A percentile compares a stretch with the other conserved stretches of the same genome.
Evolutionary conservation across 1,140 invertebrate genomes (phyloP).

Genomic region (Sycobia sp.): DNA sequence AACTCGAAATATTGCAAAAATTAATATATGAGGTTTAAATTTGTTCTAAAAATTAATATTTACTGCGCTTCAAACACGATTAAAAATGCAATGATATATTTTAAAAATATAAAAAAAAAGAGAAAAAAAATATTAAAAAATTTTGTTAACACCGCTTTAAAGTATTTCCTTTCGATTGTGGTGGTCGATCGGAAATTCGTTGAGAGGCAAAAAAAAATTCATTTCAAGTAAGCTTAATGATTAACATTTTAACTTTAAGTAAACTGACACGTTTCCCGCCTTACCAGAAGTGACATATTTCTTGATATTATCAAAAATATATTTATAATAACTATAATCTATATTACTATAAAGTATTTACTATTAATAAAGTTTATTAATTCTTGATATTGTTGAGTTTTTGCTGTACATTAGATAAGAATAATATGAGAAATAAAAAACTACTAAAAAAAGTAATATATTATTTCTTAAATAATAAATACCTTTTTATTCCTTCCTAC

Average conservation of each 20-base stretch:
- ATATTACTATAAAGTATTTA: slow-evolving; percentile 39
- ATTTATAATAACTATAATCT: slow-evolving; percentile 2
- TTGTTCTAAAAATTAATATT: too few relatives aligned
- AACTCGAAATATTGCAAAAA: too few relatives aligned
- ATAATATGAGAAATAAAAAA: slow-evolving; percentile 39
- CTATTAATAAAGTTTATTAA: slow-evolving; percentile 43
- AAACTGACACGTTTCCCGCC: slow-evolving; percentile 54
- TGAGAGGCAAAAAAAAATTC: slow-evolving; percentile 47
- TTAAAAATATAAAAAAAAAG: slow-evolving; percentile 47
- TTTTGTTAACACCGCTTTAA: slow-evolving; percentile 37
- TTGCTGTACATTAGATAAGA: slow-evolving; percentile 52
- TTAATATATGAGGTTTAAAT: too few relatives aligned
- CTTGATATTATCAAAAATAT: slow-evolving; percentile 40
- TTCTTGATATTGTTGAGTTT: slow-evolving; percentile 51
- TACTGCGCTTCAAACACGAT: too few relatives aligned
- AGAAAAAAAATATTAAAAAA: slow-evolving; percentile 45
- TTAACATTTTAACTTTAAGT: slow-evolving; percentile 46
- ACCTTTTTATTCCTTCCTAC: too few relatives aligned
- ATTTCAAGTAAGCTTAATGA: slow-evolving; percentile 53
- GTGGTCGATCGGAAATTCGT: slow-evolving; percentile 57
- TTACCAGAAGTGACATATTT: slow-evolving; percentile 60
- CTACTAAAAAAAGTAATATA: too few relatives aligned
- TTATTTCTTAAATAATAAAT: too few relatives aligned
- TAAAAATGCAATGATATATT: slow-evolving; percentile 4
- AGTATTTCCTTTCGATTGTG: slow-evolving; percentile 59